A percentile compares a stretch with the other conserved stretches of the same genome.
phyloP scores from a whole-genome alignment of 1,140 invertebrate species.

The Panulirus ornatus region DNA sequence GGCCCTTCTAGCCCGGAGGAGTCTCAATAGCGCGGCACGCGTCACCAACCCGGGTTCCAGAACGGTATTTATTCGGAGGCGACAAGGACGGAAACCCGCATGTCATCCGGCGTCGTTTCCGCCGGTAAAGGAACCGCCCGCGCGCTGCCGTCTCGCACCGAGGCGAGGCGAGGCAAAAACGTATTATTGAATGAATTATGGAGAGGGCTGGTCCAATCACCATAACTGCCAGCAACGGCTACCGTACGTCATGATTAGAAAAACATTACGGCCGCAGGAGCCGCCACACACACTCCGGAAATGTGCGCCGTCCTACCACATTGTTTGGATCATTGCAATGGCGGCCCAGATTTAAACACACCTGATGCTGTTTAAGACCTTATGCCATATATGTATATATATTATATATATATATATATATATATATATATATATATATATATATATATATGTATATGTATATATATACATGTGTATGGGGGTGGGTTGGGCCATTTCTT shows the following conservation, averaged over 20 bases:
- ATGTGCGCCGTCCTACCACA: neutral
- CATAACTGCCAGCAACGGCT: slow-evolving; percentile 11
- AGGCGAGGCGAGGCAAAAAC: slow-evolving; percentile 55
- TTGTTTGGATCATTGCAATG: no score
- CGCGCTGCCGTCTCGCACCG: no score
- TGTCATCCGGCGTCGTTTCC: no score
- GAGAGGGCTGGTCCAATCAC: slow-evolving; percentile 44
- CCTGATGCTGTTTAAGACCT: no score
- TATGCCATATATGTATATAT: no score
- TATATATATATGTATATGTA: no score
- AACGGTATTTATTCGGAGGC: neutral
- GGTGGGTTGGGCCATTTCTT: no score
- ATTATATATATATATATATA: no score
- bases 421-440: no score
- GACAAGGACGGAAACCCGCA: neutral
- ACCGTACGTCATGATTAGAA: slow-evolving; percentile 29
- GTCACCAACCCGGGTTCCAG: neutral
- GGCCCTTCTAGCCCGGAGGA: neutral
- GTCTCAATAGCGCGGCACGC: neutral
- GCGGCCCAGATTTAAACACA: no score
- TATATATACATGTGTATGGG: no score
- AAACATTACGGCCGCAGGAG: slow-evolving; percentile 25
- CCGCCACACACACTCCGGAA: neutral
- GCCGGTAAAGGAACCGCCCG: no score
- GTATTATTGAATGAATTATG: slow-evolving; percentile 58